Percentiles rank a stretch among this genome's conserved stretches.
Conservation (phyloP, 2,797 vertebrate species). For the Poecilia velifera region DNA sequence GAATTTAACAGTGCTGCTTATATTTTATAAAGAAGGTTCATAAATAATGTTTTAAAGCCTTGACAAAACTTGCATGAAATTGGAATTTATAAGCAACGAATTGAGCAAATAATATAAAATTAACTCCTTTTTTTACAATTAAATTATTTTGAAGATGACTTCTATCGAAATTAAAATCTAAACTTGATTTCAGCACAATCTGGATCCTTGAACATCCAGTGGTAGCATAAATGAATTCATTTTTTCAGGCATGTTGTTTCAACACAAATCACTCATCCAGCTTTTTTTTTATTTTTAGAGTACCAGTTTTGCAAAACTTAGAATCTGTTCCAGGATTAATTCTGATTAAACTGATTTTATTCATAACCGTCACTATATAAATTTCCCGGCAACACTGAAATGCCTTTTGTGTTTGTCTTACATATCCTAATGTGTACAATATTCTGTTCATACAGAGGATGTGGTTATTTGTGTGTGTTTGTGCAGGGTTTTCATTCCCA, state of each 20-base stretch:
- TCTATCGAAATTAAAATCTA: neutral
- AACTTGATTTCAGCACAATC: neutral
- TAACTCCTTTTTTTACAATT: neutral
- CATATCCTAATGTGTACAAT: neutral
- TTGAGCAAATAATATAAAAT: neutral
- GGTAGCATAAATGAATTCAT: neutral
- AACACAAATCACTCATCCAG: neutral
- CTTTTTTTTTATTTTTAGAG: neutral
- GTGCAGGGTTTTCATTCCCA: constrained; percentile 94
- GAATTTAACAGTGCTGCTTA: neutral
- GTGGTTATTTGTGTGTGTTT: constrained; percentile 5
- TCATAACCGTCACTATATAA: neutral
- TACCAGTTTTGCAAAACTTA: neutral
- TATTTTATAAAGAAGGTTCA: neutral
- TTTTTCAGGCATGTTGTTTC: neutral
- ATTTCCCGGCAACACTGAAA: neutral
- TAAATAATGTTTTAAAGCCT: neutral
- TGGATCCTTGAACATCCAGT: neutral
- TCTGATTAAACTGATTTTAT: neutral
- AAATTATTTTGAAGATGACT: neutral
- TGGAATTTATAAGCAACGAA: neutral
- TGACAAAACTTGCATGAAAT: neutral
- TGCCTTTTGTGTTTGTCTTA: neutral
- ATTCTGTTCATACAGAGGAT: neutral
- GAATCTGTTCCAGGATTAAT: neutral